Base-by-base conservation (phyloP, 1,140 invertebrate species). In the Eurosta solidaginis region DNA sequence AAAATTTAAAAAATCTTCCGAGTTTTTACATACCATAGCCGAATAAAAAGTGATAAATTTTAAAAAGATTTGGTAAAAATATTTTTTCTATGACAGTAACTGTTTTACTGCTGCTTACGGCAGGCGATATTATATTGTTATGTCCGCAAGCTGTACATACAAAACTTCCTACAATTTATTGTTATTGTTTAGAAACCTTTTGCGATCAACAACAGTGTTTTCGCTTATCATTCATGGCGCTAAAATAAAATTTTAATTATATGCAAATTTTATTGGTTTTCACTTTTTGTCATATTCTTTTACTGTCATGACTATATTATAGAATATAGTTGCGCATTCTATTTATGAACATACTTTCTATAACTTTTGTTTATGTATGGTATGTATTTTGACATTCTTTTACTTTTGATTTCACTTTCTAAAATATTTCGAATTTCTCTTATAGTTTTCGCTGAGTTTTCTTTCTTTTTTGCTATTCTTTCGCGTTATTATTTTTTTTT, bases 241-340 rank as follows among this genome's bases (percentile, higher is more conserved):
- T 73, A 74, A 45, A 47, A 74, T 14, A 22, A 14, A 25, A 44
- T 74, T 74, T 44, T 20, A 25, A 74, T 74, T 74, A 29, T n/a
- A n/a, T n/a, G n/a, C n/a, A n/a, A n/a, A n/a, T n/a, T n/a, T 74
- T 47, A 29, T 74, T 74, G 40, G 25, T 29, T 74, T 74, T 74
- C 27, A 25, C 27, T 74, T 74, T 74, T 36, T 47, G n/a, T 47
- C 22, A 20, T 9, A 33, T 74, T 45, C 45, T 20, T 27, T 14
- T 9, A 29, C 14, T 9, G 40, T n/a, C 6, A n/a, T n/a, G n/a
- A 73, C 29, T 20, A 73, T 42, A n/a, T 73, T 42, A n/a, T n/a
- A n/a, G n/a, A 7, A 33, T 73, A 25, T 27, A 54, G 27, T 54
- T 29, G 17, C n/a, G 4, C 12, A 33, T n/a, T n/a, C 27, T 33